Conservation (phyloP, 2,888 invertebrate species). For the Oscheius sp. region DNA sequence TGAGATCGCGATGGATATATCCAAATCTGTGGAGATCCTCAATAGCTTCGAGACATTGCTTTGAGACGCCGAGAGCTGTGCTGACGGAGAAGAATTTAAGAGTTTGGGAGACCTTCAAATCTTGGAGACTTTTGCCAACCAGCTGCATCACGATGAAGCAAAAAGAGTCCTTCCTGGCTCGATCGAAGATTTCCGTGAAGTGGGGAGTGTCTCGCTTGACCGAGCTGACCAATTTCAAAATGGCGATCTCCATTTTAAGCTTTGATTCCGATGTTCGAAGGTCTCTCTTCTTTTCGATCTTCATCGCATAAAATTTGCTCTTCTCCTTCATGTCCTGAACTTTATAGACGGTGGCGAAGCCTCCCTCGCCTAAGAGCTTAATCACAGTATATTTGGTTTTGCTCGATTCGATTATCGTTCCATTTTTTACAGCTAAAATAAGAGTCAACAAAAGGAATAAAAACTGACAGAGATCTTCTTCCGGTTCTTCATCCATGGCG, state of each 20-base stretch:
- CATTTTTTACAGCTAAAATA: too few species aligned
- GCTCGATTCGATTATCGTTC: constrained; percentile 32
- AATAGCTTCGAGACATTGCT: constrained; percentile 63
- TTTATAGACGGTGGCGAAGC: constrained; percentile 57
- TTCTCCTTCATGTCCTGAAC: constrained; percentile 39
- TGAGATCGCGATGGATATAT: constrained; percentile 63
- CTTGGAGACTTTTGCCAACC: constrained; percentile 54
- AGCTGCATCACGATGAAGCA: constrained; percentile 63
- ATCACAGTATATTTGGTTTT: constrained; percentile 41
- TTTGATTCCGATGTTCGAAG: constrained; percentile 57
- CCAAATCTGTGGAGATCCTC: constrained; percentile 61
- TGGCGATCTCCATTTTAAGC: constrained; percentile 64
- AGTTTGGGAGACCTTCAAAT: constrained; percentile 48
- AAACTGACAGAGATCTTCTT: too few species aligned
- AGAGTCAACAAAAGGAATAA: too few species aligned
- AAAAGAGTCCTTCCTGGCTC: constrained; percentile 54
- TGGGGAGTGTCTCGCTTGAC: too few species aligned
- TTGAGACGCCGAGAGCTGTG: constrained; percentile 53
- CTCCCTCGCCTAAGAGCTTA: constrained; percentile 57
- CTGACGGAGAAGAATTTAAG: constrained; percentile 34
- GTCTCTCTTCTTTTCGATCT: constrained; percentile 60
- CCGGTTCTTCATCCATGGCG: too few species aligned
- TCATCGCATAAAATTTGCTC: constrained; percentile 55
- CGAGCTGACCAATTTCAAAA: constrained; percentile 56
- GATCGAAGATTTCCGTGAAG: constrained; percentile 59